Conservation (phyloP, 1,140 invertebrate species). For the Trachymyrmex cornetzi region DNA sequence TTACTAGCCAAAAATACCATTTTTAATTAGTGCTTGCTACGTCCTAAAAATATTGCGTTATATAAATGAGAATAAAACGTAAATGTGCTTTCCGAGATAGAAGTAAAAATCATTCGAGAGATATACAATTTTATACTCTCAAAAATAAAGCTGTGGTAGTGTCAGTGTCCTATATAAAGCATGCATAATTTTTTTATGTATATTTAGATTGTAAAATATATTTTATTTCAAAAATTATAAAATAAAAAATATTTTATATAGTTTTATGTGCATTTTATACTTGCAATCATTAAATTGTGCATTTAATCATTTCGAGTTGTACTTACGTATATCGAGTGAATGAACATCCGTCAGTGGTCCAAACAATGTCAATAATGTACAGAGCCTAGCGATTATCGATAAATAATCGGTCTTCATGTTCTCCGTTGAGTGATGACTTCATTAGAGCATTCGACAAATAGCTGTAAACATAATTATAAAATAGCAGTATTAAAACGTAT, state of each 20-base stretch:
- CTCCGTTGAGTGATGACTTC: slow-evolving; percentile 79
- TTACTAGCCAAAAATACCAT: background rate
- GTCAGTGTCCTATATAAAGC: background rate
- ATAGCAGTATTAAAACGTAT: background rate
- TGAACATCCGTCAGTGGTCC: slow-evolving; percentile 75
- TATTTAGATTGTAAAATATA: background rate
- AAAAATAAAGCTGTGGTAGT: background rate
- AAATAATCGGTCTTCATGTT: slow-evolving; percentile 84
- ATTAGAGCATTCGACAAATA: slow-evolving; percentile 80
- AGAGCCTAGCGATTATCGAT: slow-evolving; percentile 79
- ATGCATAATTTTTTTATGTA: background rate
- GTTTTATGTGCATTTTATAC: slow-evolving; percentile 2
- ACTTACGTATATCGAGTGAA: slow-evolving; percentile 83
- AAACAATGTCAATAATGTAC: slow-evolving; percentile 77
- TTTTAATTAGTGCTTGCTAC: slow-evolving; percentile 3
- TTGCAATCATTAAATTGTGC: background rate
- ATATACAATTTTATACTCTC: background rate
- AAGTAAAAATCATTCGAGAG: background rate
- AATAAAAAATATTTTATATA: background rate
- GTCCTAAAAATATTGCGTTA: background rate
- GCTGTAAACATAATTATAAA: slow-evolving; percentile 72
- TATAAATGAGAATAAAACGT: background rate
- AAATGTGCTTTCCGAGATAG: background rate
- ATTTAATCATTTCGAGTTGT: slow-evolving; percentile 20
- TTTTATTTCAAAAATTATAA: too few relatives aligned